These are phyloP conservation scores for Phyto melanocephala DNA, from an alignment of 2,888 invertebrate genomes.

Conservation along the genomic window DNA sequence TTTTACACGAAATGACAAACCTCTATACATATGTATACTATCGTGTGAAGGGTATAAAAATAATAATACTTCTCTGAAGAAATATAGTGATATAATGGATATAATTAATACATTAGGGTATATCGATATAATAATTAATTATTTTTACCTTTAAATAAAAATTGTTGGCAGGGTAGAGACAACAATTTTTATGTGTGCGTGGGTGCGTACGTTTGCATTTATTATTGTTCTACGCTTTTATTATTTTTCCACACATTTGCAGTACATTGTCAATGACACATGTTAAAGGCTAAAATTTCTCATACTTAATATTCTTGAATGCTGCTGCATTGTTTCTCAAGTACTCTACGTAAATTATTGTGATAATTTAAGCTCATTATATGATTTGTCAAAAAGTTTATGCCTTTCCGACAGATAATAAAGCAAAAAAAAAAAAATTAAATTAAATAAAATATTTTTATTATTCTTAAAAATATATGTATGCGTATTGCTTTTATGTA, in stretches of 20 bases:
- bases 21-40: no score
- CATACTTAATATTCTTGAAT: neutral
- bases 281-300: slow-evolving; percentile 19
- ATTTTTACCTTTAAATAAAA: neutral
- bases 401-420: neutral
- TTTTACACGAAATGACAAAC: no score
- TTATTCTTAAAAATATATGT: no score
- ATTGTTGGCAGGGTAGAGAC: neutral
- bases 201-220: neutral
- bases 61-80: no score
- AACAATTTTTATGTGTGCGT: neutral
- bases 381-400: neutral
- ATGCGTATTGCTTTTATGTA: no score
- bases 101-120: no score
- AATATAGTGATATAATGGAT: no score
- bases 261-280: slow-evolving; percentile 26
- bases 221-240: neutral
- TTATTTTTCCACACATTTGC: slow-evolving; percentile 17
- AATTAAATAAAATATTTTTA: no score
- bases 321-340: neutral
- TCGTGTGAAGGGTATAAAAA: no score
- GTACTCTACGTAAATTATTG: neutral
- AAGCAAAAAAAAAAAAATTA: no score
- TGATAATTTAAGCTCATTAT: no score
- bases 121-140: no score